These are phyloP conservation scores for Rhadinocentrus ornatus DNA, from an alignment of 2,797 vertebrate species.

Conservation along the genomic window DNA sequence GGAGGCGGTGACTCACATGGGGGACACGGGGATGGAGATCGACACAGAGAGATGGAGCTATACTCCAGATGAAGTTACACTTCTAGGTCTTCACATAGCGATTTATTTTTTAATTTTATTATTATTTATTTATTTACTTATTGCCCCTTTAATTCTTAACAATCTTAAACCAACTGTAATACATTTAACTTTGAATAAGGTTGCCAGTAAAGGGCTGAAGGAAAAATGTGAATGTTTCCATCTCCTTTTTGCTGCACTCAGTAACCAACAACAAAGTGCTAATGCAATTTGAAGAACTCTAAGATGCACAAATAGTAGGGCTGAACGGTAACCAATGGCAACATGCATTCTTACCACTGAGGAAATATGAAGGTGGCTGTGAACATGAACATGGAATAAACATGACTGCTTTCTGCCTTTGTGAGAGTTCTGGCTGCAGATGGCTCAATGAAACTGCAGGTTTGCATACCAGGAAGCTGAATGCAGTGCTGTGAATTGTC, in stretches of 20 bases:
- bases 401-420: neutral
- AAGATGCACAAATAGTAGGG: neutral
- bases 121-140: no score
- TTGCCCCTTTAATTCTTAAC: neutral
- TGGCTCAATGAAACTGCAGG: constrained; percentile 3
- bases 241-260: neutral
- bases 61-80: no score
- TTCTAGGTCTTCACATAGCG: no score
- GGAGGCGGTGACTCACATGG: no score
- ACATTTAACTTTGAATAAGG: neutral
- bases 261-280: constrained; percentile 1
- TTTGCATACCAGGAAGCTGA: constrained; percentile 25
- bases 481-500: constrained; percentile 5
- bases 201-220: neutral
- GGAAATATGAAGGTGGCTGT: neutral
- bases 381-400: neutral
- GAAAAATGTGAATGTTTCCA: neutral
- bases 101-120: no score
- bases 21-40: no score
- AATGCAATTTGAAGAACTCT: neutral
- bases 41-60: no score
- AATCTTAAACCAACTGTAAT: neutral
- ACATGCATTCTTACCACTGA: neutral
- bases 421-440: neutral
- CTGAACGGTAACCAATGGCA: neutral